phyloP scores from a whole-genome alignment of 2,113 vertebrate genomes.

The Panthera tigris region DNA sequence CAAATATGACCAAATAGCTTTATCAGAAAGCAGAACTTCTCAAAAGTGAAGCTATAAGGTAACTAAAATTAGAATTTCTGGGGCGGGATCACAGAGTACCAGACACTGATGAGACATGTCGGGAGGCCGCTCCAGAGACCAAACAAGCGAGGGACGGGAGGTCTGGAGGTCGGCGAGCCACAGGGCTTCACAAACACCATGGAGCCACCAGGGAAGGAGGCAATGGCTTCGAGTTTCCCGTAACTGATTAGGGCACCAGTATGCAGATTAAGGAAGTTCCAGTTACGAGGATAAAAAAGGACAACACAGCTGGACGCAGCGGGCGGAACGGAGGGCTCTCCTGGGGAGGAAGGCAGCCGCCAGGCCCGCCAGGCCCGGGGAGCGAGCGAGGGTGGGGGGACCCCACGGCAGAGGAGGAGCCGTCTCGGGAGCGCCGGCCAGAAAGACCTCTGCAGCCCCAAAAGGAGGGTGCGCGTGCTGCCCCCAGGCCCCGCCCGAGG shows the following conservation, averaged over 20 bases:
- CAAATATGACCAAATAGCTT: background rate
- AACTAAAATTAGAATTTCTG: background rate
- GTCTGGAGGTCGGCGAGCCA: too few species aligned
- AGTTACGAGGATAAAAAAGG: background rate
- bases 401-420: too few species aligned
- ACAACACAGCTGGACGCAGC: too few species aligned
- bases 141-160: rapidly evolving
- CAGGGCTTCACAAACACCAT: too few species aligned
- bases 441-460: too few species aligned
- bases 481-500: background rate
- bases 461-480: too few species aligned
- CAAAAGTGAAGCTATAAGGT: background rate
- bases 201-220: background rate
- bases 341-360: too few species aligned
- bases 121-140: background rate
- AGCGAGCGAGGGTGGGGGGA: too few species aligned
- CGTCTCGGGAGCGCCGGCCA: too few species aligned
- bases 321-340: background rate
- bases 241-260: rapidly evolving
- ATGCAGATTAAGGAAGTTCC: background rate
- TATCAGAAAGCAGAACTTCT: background rate
- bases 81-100: background rate
- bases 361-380: too few species aligned
- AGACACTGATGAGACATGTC: rapidly evolving
- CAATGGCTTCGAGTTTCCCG: rapidly evolving